Evolutionary conservation across 1,140 invertebrate genomes (phyloP), one percentile per base, ranked within the genome.

Genomic region (Drosophila fuyamai): DNA sequence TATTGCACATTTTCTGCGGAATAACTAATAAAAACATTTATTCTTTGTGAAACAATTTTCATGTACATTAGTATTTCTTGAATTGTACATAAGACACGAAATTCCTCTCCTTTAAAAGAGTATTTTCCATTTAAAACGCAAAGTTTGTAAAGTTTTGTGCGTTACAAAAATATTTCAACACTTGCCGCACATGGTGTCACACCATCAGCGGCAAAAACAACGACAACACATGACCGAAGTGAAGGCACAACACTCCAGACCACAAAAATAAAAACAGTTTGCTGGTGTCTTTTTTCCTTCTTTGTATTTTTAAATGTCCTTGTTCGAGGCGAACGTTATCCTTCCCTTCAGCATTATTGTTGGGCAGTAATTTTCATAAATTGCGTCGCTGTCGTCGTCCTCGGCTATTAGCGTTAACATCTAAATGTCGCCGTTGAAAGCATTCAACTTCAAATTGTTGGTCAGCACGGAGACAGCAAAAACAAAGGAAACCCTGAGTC

Each of bases 161-260:
- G 72, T 76, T 79, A 79, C 79, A 86, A 83, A 86, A 88, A 79
- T 74, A 88, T 86, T 86, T 76, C 76, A 82, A 81, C 83, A 82
- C 83, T 82, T 86, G 83, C 68, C 76, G 83, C 83, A 86, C 83
- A 86, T 86, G 83, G 83, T 86, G 83, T 88, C 83, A 82, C 83
- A 86, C 59, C 47, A 63, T 41, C 48, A 65, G 46, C 6, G 60
- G 60, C 56, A 51, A 84, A 54, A 73, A 62, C 79, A 65, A 54
- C 59, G 48, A 56, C 35, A 62, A 38, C 47, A 79, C 43, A 76
- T 61, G 74, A 76, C 81, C 72, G 16, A 65, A 44, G 46, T 72
- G 53, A 46, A 70, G 67, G 60, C 62, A 71, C 60, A 79, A 62
- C 81, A 63, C 59, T 43, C 46, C 40, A 72, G 70, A 68, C 65